These are phyloP conservation scores for Dasyornis broadbenti DNA, from an alignment of 2,113 vertebrate genomes.

Conservation along the genomic window DNA sequence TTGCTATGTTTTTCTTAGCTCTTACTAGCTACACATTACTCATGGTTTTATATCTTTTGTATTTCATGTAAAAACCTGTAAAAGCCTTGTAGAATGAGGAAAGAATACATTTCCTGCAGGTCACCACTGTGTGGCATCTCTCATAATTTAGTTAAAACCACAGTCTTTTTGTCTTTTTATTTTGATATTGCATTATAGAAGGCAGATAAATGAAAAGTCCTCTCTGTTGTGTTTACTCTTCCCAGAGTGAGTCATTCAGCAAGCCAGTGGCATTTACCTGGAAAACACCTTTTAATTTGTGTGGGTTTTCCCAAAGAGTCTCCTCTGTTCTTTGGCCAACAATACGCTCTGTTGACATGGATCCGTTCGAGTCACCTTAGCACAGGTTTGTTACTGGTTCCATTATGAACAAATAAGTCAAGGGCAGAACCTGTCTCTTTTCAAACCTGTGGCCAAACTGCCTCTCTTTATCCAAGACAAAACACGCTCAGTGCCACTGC, in stretches of 20 bases:
- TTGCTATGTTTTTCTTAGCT: background rate
- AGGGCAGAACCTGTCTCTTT: background rate
- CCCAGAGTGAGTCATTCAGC: background rate
- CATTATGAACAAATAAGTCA: background rate
- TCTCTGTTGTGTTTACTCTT: background rate
- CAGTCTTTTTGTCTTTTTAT: background rate
- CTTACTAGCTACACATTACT: background rate
- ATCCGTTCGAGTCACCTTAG: background rate
- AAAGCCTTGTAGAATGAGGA: background rate
- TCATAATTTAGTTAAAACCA: background rate
- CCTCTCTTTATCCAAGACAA: background rate
- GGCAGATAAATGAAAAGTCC: background rate
- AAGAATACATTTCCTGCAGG: background rate
- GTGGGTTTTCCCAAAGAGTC: background rate
- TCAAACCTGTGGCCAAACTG: background rate
- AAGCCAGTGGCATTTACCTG: background rate
- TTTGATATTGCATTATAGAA: background rate
- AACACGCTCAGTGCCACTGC: rapidly evolving
- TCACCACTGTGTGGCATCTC: background rate
- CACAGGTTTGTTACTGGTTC: background rate
- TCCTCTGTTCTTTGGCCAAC: background rate
- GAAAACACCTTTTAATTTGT: background rate
- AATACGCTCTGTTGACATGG: background rate
- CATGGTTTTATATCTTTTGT: background rate
- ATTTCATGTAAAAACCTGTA: background rate